A percentile compares a stretch with the other conserved stretches of the same genome.
phyloP scores from a whole-genome alignment of 2,113 vertebrate genomes.

The Calidris pugnax region DNA sequence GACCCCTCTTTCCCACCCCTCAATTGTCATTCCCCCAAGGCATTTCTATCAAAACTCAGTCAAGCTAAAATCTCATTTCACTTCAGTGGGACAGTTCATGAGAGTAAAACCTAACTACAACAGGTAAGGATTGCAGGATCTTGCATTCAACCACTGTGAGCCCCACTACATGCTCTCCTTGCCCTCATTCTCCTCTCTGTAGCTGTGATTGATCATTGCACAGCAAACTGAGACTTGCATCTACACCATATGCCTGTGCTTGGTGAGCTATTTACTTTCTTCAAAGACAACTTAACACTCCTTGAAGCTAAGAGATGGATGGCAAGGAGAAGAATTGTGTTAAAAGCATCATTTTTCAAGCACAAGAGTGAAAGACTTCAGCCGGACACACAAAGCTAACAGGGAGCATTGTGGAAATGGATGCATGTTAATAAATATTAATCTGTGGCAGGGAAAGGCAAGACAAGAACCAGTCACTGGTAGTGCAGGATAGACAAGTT shows the following conservation, averaged over 20 bases:
- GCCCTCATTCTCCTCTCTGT: background rate
- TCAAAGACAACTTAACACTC: background rate
- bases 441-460: conserved; percentile 38
- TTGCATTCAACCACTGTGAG: background rate
- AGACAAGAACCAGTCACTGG: conserved; percentile 39
- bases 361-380: background rate
- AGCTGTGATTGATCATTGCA: rapidly evolving
- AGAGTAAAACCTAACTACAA: background rate
- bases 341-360: background rate
- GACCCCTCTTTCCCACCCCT: background rate
- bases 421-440: conserved; percentile 43
- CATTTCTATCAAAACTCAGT: background rate
- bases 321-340: background rate
- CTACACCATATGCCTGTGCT: background rate
- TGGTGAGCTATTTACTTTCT: background rate
- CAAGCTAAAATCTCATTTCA: background rate
- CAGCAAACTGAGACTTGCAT: background rate
- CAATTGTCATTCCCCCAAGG: background rate
- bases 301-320: background rate
- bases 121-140: background rate
- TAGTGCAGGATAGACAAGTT: conserved; percentile 33
- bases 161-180: background rate
- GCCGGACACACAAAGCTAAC: background rate
- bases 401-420: background rate
- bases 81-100: background rate